phyloP scores from a whole-genome alignment of 2,888 invertebrate species.

The Pristionchus entomophagus region DNA sequence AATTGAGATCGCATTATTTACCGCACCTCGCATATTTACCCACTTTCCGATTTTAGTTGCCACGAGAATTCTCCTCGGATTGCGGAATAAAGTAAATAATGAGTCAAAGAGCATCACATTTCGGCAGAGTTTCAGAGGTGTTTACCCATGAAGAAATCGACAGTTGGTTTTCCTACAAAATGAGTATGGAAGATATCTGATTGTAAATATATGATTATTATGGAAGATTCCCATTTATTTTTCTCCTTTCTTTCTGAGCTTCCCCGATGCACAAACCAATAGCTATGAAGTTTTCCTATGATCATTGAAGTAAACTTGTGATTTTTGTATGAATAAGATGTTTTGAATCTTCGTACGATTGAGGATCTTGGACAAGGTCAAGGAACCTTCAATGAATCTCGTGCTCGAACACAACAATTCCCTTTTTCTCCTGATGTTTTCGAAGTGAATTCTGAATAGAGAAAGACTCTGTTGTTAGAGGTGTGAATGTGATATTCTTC shows the following conservation, averaged over 20 bases:
- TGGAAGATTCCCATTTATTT: no score
- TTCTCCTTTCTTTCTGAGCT: no score
- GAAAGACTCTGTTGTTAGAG: neutral
- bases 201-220: no score
- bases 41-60: constrained; percentile 13
- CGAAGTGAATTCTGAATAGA: no score
- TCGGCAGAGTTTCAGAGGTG: neutral
- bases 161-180: no score
- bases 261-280: no score
- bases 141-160: neutral
- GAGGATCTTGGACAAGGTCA: neutral
- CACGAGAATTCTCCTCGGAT: neutral
- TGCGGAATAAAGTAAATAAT: constrained; percentile 9
- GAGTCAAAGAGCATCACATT: constrained; percentile 10
- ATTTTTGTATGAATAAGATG: neutral
- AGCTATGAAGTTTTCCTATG: no score
- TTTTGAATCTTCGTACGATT: no score
- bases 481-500: neutral
- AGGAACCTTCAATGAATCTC: neutral
- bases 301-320: no score
- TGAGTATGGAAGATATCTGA: no score
- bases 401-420: constrained; percentile 11
- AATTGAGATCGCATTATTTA: neutral
- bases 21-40: constrained; percentile 15
- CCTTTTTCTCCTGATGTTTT: neutral